A percentile compares a stretch with the other conserved stretches of the same genome.
Conservation (phyloP, 2,888 invertebrate genomes). For the Erynnis tages region DNA sequence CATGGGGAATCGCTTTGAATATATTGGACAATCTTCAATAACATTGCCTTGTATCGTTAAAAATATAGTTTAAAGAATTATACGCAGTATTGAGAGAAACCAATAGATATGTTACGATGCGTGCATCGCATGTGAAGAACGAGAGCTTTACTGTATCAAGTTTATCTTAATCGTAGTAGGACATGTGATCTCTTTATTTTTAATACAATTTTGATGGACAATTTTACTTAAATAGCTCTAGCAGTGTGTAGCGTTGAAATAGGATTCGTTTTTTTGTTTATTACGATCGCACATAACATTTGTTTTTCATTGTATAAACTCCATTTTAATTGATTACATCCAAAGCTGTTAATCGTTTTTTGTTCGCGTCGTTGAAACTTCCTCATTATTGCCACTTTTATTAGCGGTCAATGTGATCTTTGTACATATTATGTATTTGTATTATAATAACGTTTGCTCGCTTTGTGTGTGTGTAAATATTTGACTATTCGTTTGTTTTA, state of each 20-base stretch:
- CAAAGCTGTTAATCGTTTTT: constrained; percentile 45
- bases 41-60: constrained; percentile 15
- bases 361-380: constrained; percentile 52
- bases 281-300: constrained; percentile 59
- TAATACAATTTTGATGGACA: constrained; percentile 79
- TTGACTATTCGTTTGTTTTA: constrained; percentile 32
- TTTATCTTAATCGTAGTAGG: constrained; percentile 74
- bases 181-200: constrained; percentile 79
- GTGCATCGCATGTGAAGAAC: constrained; percentile 59
- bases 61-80: constrained; percentile 20
- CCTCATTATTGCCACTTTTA: constrained; percentile 34
- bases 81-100: constrained; percentile 52
- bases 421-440: constrained; percentile 74
- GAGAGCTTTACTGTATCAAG: constrained; percentile 73
- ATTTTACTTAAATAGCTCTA: constrained; percentile 78
- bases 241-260: constrained; percentile 63
- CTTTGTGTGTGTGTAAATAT: constrained; percentile 42
- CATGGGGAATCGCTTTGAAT: constrained; percentile 19
- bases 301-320: constrained; percentile 39
- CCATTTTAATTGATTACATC: constrained; percentile 54
- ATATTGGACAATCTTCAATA: constrained; percentile 8
- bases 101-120: constrained; percentile 51
- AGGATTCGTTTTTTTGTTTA: constrained; percentile 40
- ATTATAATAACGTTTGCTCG: constrained; percentile 43
- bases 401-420: constrained; percentile 41